phyloP scores from a whole-genome alignment of 1,140 invertebrate genomes.

The Whitmania pigra region DNA sequence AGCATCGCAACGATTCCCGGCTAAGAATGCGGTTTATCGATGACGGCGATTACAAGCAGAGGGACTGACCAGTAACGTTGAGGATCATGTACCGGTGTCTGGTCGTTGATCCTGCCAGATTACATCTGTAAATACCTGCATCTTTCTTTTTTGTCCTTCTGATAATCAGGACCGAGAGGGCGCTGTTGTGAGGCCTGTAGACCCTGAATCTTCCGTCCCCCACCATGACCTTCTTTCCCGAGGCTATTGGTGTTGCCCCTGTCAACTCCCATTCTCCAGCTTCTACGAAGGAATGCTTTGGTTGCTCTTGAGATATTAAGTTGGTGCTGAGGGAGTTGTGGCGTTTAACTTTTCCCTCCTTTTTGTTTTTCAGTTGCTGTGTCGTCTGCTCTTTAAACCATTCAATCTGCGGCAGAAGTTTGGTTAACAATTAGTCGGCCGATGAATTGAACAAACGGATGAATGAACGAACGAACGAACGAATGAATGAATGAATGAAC shows the following conservation, averaged over 20 bases:
- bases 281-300: slow-evolving; percentile 15
- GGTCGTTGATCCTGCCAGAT: slow-evolving; percentile 22
- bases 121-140: slow-evolving; percentile 24
- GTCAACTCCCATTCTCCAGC: slow-evolving; percentile 13
- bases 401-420: not conserved
- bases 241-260: slow-evolving; percentile 13
- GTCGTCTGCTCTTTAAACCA: not conserved
- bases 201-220: slow-evolving; percentile 21
- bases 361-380: not conserved
- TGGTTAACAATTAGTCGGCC: not conserved
- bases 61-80: slow-evolving; percentile 23
- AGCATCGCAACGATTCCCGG: too few relatives aligned
- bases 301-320: not conserved
- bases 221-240: slow-evolving; percentile 22
- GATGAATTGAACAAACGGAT: not conserved
- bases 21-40: too few relatives aligned
- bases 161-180: slow-evolving; percentile 25
- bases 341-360: not conserved
- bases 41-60: too few relatives aligned
- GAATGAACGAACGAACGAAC: not conserved
- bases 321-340: slow-evolving; percentile 1
- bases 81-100: slow-evolving; percentile 25
- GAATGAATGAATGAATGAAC: not conserved
- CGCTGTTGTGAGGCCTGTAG: slow-evolving; percentile 24
- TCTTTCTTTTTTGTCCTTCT: slow-evolving; percentile 23